Conservation (phyloP, 2,888 invertebrate species). For the Xiphydria camelus region DNA sequence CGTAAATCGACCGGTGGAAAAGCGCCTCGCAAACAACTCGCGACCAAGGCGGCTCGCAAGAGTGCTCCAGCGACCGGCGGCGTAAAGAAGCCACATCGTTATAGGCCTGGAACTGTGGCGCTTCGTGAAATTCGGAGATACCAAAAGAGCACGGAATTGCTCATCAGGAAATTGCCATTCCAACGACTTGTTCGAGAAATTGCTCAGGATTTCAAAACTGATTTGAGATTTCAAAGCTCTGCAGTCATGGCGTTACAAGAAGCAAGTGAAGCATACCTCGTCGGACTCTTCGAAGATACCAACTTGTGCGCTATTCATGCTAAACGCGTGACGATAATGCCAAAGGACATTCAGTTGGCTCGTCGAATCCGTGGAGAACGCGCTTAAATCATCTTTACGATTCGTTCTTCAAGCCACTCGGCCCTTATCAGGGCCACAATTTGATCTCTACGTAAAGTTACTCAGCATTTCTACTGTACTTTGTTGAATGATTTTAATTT, state of each 20-base stretch:
- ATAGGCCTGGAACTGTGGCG: conserved; percentile 74
- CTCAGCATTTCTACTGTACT: too few relatives aligned
- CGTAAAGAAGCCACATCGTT: conserved; percentile 74
- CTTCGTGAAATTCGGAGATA: conserved; percentile 73
- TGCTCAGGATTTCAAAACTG: conserved; percentile 75
- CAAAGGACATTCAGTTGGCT: conserved; percentile 66
- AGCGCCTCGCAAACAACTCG: conserved; percentile 66
- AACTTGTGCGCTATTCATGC: conserved; percentile 80
- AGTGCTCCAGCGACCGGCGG: conserved; percentile 75
- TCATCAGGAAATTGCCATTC: conserved; percentile 74
- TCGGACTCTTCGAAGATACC: conserved; percentile 75
- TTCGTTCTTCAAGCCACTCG: conserved; percentile 4
- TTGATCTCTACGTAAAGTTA: neutral
- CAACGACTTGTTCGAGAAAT: conserved; percentile 74
- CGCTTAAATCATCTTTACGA: conserved; percentile 30
- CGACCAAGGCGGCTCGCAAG: conserved; percentile 71
- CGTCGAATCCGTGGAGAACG: conserved; percentile 36
- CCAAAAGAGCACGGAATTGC: conserved; percentile 73
- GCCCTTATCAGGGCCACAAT: conserved; percentile 20
- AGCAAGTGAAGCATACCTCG: conserved; percentile 66
- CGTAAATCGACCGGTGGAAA: conserved; percentile 70
- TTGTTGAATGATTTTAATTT: too few relatives aligned
- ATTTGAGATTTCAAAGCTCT: conserved; percentile 71
- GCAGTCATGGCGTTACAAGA: conserved; percentile 73
- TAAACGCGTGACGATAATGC: conserved; percentile 70